A percentile compares a stretch with the other conserved stretches of the same genome.
phyloP scores from a whole-genome alignment of 1,140 invertebrate genomes.

The Drosophila gunungcola region DNA sequence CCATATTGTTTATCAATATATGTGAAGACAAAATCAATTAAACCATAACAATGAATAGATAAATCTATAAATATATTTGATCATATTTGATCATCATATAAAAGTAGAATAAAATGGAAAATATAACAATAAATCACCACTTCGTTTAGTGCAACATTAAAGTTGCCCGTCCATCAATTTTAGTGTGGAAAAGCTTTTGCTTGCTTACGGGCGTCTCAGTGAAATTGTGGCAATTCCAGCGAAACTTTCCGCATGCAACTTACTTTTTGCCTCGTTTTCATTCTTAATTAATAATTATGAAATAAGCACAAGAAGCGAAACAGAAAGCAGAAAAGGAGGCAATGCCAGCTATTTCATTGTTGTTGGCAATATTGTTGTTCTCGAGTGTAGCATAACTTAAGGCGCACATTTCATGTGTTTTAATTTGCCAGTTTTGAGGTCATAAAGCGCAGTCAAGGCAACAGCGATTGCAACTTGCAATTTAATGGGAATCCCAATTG shows the following conservation, averaged over 20 bases:
- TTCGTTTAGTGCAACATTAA: not conserved
- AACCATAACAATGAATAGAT: no score
- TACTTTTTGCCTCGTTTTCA: constrained; percentile 79
- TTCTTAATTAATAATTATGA: constrained; percentile 81
- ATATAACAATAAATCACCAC: not conserved
- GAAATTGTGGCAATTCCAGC: constrained; percentile 76
- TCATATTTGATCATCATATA: no score
- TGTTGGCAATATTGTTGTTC: constrained; percentile 28
- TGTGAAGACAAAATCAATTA: no score
- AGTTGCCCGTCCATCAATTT: constrained; percentile 8
- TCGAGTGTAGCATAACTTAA: constrained; percentile 65
- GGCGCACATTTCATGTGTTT: constrained; percentile 60
- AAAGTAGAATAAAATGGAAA: no score
- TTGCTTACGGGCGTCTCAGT: constrained; percentile 59
- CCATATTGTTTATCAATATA: no score
- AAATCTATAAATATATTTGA: no score
- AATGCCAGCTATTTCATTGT: constrained; percentile 46
- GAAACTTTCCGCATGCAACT: constrained; percentile 69
- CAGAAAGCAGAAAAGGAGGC: constrained; percentile 29
- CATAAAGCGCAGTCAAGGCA: constrained; percentile 47
- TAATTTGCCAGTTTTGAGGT: constrained; percentile 56
- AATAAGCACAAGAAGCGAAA: constrained; percentile 68
- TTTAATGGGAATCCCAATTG: constrained; percentile 58
- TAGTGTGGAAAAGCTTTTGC: constrained; percentile 43
- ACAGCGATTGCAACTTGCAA: constrained; percentile 9